Percentiles rank a stretch among this genome's conserved stretches.
phyloP scores from a whole-genome alignment of 2,797 vertebrate species.

The Morus bassanus region DNA sequence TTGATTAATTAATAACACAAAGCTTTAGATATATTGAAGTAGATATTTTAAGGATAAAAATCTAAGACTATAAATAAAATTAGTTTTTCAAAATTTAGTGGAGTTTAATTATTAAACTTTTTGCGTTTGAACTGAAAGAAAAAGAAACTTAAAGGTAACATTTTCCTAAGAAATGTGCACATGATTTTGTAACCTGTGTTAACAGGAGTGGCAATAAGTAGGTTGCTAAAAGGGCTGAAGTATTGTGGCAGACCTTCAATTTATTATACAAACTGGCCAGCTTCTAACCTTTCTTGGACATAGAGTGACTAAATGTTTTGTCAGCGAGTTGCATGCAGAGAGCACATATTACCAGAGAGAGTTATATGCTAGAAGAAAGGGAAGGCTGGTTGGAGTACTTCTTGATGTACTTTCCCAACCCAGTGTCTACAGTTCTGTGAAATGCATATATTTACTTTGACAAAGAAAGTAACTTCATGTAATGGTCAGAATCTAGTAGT shows the following conservation, averaged over 20 bases:
- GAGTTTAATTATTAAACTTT: background rate
- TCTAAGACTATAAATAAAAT: background rate
- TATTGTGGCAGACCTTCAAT: background rate
- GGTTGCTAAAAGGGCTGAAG: background rate
- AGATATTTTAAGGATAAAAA: background rate
- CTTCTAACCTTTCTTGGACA: background rate
- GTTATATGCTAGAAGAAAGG: background rate
- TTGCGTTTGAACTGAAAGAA: background rate
- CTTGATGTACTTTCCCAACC: background rate
- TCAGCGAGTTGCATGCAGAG: background rate
- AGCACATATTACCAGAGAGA: fast-evolving
- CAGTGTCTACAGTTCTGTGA: background rate
- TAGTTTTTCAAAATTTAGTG: background rate
- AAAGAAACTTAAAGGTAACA: background rate
- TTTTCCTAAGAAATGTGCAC: background rate
- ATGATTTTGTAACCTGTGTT: background rate
- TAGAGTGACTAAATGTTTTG: background rate
- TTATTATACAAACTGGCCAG: background rate
- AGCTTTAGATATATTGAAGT: background rate
- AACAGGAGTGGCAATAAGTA: background rate
- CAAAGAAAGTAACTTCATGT: background rate
- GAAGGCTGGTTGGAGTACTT: background rate
- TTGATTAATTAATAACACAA: background rate
- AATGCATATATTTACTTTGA: background rate
- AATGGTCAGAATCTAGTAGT: background rate